phyloP scores from a whole-genome alignment of 2,888 invertebrate genomes.

The Cancer borealis region DNA sequence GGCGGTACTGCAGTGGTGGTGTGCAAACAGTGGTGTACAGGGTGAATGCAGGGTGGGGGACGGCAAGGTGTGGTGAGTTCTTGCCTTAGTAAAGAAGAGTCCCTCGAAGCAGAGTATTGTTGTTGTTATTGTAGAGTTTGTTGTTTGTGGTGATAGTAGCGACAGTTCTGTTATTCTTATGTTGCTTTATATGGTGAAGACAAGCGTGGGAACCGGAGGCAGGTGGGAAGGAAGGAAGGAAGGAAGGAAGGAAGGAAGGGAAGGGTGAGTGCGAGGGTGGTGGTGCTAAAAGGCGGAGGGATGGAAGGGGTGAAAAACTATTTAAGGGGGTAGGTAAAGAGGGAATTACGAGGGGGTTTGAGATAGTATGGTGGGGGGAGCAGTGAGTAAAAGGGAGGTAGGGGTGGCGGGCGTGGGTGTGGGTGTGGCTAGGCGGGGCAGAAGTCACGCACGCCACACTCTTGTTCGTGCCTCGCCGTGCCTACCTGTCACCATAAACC shows the following conservation, averaged over 20 bases:
- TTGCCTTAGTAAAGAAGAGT: too few relatives aligned
- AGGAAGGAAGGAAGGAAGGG: constrained; percentile 2
- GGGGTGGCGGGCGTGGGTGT: neutral
- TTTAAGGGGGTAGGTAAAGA: neutral
- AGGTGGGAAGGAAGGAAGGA: neutral
- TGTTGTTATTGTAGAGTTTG: constrained; percentile 21
- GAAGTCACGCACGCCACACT: constrained; percentile 29
- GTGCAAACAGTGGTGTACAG: too few relatives aligned
- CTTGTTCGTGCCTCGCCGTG: constrained; percentile 2
- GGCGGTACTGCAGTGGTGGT: too few relatives aligned
- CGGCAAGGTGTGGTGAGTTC: too few relatives aligned
- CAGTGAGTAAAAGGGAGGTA: neutral
- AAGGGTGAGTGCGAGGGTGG: neutral
- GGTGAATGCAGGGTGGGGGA: too few relatives aligned
- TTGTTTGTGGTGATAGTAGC: too few relatives aligned
- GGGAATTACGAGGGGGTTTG: neutral
- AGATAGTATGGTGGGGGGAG: neutral
- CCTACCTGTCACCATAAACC: constrained; percentile 29
- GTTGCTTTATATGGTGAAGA: neutral
- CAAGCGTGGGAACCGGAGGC: neutral
- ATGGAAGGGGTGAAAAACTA: neutral
- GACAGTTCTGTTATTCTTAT: too few relatives aligned
- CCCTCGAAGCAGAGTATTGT: neutral
- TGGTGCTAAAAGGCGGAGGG: neutral
- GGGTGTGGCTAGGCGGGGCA: neutral